Evolutionary conservation across 2,113 vertebrate genomes (phyloP).

Genomic region (Calonectris borealis): DNA sequence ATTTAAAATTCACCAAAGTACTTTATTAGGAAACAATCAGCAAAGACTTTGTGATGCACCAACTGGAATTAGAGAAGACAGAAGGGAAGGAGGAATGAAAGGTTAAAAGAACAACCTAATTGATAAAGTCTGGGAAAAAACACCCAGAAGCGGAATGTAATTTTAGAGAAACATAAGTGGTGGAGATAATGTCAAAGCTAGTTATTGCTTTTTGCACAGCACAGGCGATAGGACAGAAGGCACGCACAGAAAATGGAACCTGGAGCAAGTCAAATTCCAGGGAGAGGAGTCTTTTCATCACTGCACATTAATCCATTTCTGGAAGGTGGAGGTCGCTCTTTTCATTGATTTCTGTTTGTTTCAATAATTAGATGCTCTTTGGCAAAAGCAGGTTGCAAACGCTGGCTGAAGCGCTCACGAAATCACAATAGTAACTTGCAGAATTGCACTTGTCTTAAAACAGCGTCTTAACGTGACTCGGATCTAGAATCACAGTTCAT

Average conservation of each 20-base stretch:
- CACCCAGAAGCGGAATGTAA: constrained; percentile 2
- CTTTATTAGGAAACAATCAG: constrained; percentile 36
- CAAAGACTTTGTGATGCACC: not conserved
- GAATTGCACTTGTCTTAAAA: not conserved
- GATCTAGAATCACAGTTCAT: not conserved
- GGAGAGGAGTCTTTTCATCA: not conserved
- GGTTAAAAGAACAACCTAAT: constrained; percentile 38
- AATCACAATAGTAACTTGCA: not conserved
- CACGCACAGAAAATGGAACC: not conserved
- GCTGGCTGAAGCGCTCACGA: accelerated
- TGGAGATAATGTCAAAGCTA: constrained; percentile 48
- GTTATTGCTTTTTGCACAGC: constrained; percentile 33
- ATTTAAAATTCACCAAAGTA: not conserved
- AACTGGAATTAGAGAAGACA: constrained; percentile 35
- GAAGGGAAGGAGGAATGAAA: constrained; percentile 31
- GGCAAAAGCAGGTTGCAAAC: not conserved
- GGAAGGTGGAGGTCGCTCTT: not conserved
- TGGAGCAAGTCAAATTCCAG: not conserved
- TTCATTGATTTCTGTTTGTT: not conserved
- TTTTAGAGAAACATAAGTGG: constrained; percentile 32
- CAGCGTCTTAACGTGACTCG: accelerated
- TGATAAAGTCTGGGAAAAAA: not conserved
- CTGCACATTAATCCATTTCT: not conserved
- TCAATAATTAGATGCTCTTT: not conserved
- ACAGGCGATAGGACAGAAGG: not conserved